Evolutionary conservation across 2,113 vertebrate genomes (phyloP).

Genomic region (Agapornis roseicollis): DNA sequence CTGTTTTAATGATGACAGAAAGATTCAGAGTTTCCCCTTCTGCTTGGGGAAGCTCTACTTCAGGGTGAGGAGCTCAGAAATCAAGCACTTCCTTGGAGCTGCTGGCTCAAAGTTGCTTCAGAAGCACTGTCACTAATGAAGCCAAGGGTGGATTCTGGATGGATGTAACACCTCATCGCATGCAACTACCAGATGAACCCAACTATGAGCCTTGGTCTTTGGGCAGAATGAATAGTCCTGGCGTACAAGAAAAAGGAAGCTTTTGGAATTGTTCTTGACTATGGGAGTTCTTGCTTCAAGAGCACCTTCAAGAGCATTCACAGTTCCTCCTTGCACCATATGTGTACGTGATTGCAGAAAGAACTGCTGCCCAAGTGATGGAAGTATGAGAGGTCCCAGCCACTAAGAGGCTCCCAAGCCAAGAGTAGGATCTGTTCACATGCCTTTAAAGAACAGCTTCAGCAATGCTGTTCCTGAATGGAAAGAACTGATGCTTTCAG

Average conservation of each 20-base stretch:
- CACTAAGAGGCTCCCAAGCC: fast-evolving
- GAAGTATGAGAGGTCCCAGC: not conserved
- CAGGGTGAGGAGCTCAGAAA: not conserved
- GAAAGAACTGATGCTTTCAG: not conserved
- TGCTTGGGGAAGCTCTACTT: not conserved
- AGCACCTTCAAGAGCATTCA: not conserved
- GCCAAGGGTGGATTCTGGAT: not conserved
- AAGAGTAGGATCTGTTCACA: not conserved
- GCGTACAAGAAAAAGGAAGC: not conserved
- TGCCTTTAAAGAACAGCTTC: not conserved
- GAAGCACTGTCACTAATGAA: not conserved
- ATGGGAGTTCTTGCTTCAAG: not conserved
- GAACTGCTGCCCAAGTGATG: not conserved
- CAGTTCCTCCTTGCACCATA: not conserved
- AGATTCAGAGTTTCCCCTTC: not conserved
- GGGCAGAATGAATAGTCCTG: not conserved
- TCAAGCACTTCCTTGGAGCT: not conserved
- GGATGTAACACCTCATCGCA: fast-evolving
- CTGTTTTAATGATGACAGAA: not conserved
- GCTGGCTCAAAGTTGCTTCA: not conserved
- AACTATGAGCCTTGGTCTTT: not conserved
- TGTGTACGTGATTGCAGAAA: not conserved
- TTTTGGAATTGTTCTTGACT: not conserved
- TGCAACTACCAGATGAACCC: not conserved
- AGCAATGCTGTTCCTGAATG: not conserved